Evolutionary conservation across 2,797 vertebrate species (phyloP), one percentile per base, ranked within the genome.

Genomic region (Arremon aurantiirostris): DNA sequence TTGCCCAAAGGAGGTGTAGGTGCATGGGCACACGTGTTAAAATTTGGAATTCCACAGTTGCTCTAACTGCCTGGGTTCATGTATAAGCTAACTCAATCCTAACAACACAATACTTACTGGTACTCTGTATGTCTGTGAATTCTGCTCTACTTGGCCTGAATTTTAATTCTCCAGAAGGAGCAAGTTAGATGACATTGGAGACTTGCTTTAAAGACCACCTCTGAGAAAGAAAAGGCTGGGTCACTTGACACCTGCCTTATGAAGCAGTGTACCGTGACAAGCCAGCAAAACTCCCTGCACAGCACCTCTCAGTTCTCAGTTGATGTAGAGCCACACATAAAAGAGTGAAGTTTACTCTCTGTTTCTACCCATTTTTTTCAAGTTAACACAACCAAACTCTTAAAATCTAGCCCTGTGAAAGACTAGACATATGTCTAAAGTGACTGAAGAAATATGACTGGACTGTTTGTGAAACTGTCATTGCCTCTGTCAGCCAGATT

Each of bases 111-210:
- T 26, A 73, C 26, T 24, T 39, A 49, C 18, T n/a, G 49, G 79
- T 50, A 57, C 0, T 2, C 65, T 64, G 11, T 32, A 37, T 23
- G 18, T 26, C 72, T 46, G 24, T 0, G 1, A 85, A 81, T 65
- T 88, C 44, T 66, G 30, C 47, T 69, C 75, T 69, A 64, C 17
- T 30, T 63, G 18, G 32, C 55, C 42, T 76, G 55, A 90, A 66
- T 42, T 82, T 84, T 76, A 72, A 47, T 57, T 66, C 56, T 83
- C 30, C 50, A 70, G 35, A 66, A 79, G 27, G 35, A 50, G 16
- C 12, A 76, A 91, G 56, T 65, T 1, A 61, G 53, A 89, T 35
- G 18, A 50, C 14, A 14, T 6, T 42, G 42, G 30, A 70, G 24
- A 76, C 49, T 49, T 57, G n/a, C 46, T 71, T 72, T 73, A 24